Conservation (phyloP, 2,888 invertebrate genomes). For the Athalia circularis region DNA sequence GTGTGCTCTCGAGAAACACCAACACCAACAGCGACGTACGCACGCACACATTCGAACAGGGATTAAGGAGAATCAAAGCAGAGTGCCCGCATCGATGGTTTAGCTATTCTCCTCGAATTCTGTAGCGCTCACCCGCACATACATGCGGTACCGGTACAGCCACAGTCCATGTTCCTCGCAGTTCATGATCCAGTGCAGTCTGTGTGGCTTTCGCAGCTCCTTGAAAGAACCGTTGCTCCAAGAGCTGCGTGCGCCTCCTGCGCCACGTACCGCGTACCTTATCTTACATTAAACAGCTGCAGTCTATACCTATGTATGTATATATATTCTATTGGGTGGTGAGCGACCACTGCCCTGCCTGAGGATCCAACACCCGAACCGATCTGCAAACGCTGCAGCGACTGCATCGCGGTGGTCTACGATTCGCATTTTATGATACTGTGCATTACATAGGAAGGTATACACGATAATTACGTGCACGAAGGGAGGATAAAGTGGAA, state of each 20-base stretch:
- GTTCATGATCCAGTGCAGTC: slow-evolving; percentile 27
- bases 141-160: background rate
- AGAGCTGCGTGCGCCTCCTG: background rate
- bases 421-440: no score
- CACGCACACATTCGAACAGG: background rate
- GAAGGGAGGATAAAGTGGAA: no score
- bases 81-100: background rate
- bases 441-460: no score
- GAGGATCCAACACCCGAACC: slow-evolving; percentile 40
- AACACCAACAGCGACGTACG: background rate
- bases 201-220: slow-evolving; percentile 9
- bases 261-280: background rate
- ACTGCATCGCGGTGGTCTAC: no score
- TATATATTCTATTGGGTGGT: slow-evolving; percentile 32
- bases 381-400: background rate
- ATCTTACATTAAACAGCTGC: slow-evolving; percentile 2
- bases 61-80: no score
- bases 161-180: background rate
- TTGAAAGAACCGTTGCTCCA: slow-evolving; percentile 37
- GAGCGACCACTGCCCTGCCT: slow-evolving; percentile 32
- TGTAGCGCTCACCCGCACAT: background rate
- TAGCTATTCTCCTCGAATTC: background rate
- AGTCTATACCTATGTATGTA: background rate
- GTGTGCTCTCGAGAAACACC: no score
- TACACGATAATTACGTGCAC: no score